Conservation (phyloP, 2,888 invertebrate species). For the Catocala sponsa region DNA sequence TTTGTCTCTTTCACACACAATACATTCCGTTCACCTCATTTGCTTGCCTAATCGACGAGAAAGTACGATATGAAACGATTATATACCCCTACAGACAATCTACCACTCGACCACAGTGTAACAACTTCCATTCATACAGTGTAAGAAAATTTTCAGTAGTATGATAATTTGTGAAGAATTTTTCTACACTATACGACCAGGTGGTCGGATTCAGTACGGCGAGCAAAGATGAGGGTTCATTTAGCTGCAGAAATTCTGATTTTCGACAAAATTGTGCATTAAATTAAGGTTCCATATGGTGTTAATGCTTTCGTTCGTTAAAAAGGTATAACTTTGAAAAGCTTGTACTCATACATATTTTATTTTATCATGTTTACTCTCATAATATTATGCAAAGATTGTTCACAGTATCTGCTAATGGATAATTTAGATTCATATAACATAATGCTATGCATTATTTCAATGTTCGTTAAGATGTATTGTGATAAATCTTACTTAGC, state of each 20-base stretch:
- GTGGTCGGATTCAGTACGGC: constrained; percentile 25
- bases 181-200: constrained; percentile 42
- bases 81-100: constrained; percentile 51
- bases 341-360: not conserved
- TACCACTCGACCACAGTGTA: constrained; percentile 43
- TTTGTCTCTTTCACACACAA: constrained; percentile 68
- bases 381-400: too few relatives aligned
- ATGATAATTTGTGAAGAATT: not conserved
- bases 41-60: constrained; percentile 73
- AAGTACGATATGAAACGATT: constrained; percentile 74
- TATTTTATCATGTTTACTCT: not conserved
- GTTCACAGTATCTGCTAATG: too few relatives aligned
- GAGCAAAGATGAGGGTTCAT: constrained; percentile 52
- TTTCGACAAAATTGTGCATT: constrained; percentile 61
- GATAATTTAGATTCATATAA: too few relatives aligned
- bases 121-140: not conserved
- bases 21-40: constrained; percentile 72
- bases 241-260: constrained; percentile 54
- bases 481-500: too few relatives aligned
- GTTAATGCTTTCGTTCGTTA: constrained; percentile 56
- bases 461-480: too few relatives aligned
- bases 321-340: constrained; percentile 37
- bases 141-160: constrained; percentile 10
- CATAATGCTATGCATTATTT: too few relatives aligned
- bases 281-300: constrained; percentile 56